These are phyloP conservation scores for Astyanax mexicanus DNA, from an alignment of 2,797 vertebrate species.

Conservation along the genomic window DNA sequence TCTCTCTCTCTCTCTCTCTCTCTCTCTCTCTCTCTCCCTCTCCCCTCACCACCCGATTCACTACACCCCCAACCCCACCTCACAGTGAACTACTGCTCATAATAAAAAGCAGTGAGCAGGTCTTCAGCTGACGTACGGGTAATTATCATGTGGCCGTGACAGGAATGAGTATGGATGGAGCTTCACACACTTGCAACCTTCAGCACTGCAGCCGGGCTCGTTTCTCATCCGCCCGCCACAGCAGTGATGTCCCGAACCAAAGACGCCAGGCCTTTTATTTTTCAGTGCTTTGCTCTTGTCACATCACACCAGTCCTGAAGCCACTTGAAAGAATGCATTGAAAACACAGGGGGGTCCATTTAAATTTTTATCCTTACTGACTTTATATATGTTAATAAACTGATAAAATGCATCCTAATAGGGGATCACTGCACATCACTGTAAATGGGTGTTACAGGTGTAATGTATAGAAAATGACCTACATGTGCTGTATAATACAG, in stretches of 20 bases:
- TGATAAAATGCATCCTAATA: background rate
- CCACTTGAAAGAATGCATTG: background rate
- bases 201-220: background rate
- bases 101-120: constrained; percentile 84
- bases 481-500: background rate
- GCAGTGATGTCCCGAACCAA: background rate
- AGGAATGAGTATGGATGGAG: constrained; percentile 72
- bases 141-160: constrained; percentile 85
- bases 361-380: background rate
- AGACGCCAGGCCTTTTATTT: background rate
- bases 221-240: background rate
- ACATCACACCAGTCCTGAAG: background rate
- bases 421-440: background rate
- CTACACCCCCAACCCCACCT: constrained; percentile 51
- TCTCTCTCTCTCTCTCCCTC: constrained; percentile 58
- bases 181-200: background rate
- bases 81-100: constrained; percentile 77
- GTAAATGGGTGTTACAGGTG: background rate
- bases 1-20: constrained; percentile 57
- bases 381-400: background rate
- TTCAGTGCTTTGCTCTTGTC: background rate
- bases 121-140: constrained; percentile 84
- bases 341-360: background rate
- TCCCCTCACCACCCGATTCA: constrained; percentile 50
- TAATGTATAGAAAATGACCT: background rate